Conservation (phyloP, 2,888 invertebrate species). For the Synergus gifuensis region DNA sequence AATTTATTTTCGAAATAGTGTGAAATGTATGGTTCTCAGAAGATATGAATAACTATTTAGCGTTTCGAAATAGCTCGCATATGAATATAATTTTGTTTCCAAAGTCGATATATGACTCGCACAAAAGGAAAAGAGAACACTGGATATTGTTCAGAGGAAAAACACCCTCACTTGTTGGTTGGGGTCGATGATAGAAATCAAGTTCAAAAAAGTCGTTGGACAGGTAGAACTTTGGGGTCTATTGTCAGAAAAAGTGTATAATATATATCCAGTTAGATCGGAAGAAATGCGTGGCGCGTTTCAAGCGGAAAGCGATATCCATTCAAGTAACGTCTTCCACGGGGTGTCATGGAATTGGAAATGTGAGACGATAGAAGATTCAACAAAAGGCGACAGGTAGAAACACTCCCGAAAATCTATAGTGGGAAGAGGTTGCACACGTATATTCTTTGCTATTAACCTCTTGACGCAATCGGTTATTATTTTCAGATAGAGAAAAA, state of each 20-base stretch:
- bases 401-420: constrained; percentile 70
- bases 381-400: constrained; percentile 74
- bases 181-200: constrained; percentile 60
- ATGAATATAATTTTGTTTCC: constrained; percentile 27
- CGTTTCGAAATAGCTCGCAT: background rate
- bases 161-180: constrained; percentile 40
- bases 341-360: constrained; percentile 64
- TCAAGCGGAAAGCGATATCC: constrained; percentile 69
- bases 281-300: constrained; percentile 57
- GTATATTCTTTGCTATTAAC: constrained; percentile 33
- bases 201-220: constrained; percentile 68
- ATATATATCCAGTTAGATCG: constrained; percentile 54
- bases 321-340: constrained; percentile 62
- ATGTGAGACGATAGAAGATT: constrained; percentile 67
- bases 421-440: constrained; percentile 48
- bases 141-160: background rate
- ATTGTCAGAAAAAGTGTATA: constrained; percentile 56
- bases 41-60: constrained; percentile 14
- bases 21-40: constrained; percentile 5
- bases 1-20: background rate
- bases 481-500: background rate
- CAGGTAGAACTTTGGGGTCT: constrained; percentile 59
- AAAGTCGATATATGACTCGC: constrained; percentile 17
- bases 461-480: background rate
- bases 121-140: background rate